These are phyloP conservation scores for Pelecanus crispus DNA, from an alignment of 2,113 vertebrate genomes.

Conservation along the genomic window DNA sequence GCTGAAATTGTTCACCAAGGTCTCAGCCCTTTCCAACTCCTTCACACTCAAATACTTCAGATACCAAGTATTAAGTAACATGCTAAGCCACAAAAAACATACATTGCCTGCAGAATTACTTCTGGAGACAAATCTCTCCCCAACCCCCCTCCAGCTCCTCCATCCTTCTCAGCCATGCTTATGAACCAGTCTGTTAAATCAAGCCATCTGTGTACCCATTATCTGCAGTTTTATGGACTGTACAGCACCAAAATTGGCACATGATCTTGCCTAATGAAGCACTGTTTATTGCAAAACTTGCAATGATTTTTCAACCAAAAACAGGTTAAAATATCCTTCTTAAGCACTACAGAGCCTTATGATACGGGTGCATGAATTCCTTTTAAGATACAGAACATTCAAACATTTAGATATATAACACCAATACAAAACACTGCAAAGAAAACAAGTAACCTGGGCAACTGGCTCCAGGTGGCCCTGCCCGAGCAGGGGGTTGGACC, in stretches of 20 bases:
- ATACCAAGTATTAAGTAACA: background rate
- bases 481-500: background rate
- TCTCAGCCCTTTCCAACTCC: background rate
- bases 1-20: background rate
- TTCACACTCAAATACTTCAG: background rate
- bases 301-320: background rate
- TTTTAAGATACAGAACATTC: background rate
- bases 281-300: background rate
- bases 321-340: background rate
- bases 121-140: background rate
- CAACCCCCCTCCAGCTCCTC: background rate
- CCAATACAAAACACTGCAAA: background rate
- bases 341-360: background rate
- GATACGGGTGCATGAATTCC: fast-evolving
- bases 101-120: background rate
- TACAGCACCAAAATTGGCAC: background rate
- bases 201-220: background rate
- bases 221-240: background rate
- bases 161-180: background rate
- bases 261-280: background rate
- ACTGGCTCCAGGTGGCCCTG: background rate
- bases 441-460: background rate
- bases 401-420: background rate
- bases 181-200: background rate
- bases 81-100: background rate